Percentiles rank a stretch among this genome's conserved stretches.
These are phyloP conservation scores for Ascaphus truei DNA, from an alignment of 2,113 vertebrate genomes.

Conservation along the genomic window DNA sequence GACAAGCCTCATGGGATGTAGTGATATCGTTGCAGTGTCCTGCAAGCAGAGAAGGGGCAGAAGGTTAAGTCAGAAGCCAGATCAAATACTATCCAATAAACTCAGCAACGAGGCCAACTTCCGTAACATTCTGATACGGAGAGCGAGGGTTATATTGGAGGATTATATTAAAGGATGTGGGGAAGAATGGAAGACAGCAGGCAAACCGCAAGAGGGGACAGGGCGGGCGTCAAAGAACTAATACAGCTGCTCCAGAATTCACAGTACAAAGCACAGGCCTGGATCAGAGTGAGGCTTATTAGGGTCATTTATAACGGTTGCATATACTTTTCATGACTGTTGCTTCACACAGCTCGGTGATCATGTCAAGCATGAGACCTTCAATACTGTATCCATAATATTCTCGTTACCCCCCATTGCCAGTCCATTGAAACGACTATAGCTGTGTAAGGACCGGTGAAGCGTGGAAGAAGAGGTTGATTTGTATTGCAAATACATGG, in stretches of 20 bases:
- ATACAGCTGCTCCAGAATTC: not conserved
- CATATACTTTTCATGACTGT: too few relatives aligned
- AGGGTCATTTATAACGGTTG: too few relatives aligned
- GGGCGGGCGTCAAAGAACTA: conserved; percentile 10
- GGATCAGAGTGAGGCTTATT: too few relatives aligned
- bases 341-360: too few relatives aligned
- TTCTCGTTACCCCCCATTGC: too few relatives aligned
- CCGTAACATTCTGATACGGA: conserved; percentile 20
- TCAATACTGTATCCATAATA: too few relatives aligned
- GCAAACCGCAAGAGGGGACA: conserved; percentile 14
- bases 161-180: conserved; percentile 17
- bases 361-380: too few relatives aligned
- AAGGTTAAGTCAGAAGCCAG: conserved; percentile 21
- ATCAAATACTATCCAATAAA: conserved; percentile 22
- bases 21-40: not conserved
- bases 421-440: too few relatives aligned
- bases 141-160: conserved; percentile 2
- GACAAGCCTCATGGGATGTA: not conserved
- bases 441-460: too few relatives aligned
- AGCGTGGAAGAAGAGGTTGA: too few relatives aligned
- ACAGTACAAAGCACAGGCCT: not conserved
- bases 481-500: too few relatives aligned
- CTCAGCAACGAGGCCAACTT: not conserved
- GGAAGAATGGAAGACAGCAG: not conserved
- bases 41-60: conserved; percentile 1